Percentiles rank a stretch among this genome's conserved stretches.
phyloP scores from a whole-genome alignment of 2,797 vertebrate species.

The Parotocinclus haroldoi region DNA sequence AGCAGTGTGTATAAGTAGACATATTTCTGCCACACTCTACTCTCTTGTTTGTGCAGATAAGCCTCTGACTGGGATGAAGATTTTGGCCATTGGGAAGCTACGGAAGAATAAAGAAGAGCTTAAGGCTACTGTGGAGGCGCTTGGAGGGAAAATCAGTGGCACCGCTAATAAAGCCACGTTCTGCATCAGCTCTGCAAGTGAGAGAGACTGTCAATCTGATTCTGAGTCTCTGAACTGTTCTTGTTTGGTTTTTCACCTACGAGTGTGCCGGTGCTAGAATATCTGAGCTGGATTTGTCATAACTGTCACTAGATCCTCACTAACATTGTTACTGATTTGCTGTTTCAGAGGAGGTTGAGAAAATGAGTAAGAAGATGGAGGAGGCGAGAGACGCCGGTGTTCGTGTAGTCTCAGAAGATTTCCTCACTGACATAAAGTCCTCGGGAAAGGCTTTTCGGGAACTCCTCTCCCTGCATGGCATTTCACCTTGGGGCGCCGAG shows the following conservation, averaged over 20 bases:
- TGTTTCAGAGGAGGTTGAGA: conserved; percentile 89
- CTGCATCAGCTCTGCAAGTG: conserved; percentile 90
- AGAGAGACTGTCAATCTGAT: no score
- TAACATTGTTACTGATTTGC: conserved; percentile 6
- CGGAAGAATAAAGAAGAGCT: conserved; percentile 90
- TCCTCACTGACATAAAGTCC: conserved; percentile 82
- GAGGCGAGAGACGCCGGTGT: conserved; percentile 84
- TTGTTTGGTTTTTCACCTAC: no score
- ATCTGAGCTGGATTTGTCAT: background rate
- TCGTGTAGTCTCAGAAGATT: conserved; percentile 84
- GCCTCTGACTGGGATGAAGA: conserved; percentile 85
- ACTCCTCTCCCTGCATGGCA: conserved; percentile 78
- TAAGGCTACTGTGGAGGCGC: conserved; percentile 81
- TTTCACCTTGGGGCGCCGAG: conserved; percentile 91
- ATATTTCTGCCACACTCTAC: no score
- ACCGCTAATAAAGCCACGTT: conserved; percentile 82
- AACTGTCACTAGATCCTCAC: background rate
- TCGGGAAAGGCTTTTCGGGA: conserved; percentile 84
- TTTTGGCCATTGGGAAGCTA: conserved; percentile 86
- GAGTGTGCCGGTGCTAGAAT: background rate
- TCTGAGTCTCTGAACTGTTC: no score
- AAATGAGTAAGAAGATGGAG: conserved; percentile 97
- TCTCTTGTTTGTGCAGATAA: conserved; percentile 70
- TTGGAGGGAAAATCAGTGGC: conserved; percentile 87
- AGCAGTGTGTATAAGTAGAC: no score